Evolutionary conservation across 1,140 invertebrate species (phyloP).

Genomic region (Trachelipus rathkii): DNA sequence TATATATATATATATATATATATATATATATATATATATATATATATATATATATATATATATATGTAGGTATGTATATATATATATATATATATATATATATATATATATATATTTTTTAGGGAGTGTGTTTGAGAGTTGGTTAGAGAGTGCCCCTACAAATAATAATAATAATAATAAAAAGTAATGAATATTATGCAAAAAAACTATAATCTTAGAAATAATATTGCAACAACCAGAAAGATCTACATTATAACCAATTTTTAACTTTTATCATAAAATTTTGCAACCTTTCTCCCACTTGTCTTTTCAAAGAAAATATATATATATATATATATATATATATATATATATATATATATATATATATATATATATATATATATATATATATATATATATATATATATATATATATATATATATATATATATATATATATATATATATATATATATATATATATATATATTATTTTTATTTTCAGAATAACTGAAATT

Average conservation of each 20-base stretch:
- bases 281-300: no score
- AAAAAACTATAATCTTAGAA: no score
- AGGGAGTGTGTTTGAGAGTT: no score
- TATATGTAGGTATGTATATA: background rate
- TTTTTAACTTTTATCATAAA: no score
- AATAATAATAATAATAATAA: no score
- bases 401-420: constrained; percentile 17
- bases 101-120: background rate
- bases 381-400: constrained; percentile 17
- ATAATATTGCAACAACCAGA: no score
- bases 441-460: constrained; percentile 13
- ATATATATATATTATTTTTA: background rate
- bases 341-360: constrained; percentile 19
- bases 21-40: constrained; percentile 19
- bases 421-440: constrained; percentile 16
- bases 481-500: no score
- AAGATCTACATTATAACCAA: no score
- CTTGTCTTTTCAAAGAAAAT: background rate
- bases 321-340: constrained; percentile 13
- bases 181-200: no score
- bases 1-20: background rate
- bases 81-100: constrained; percentile 17
- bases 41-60: constrained; percentile 12
- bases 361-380: constrained; percentile 7
- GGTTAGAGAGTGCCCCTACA: no score